A percentile compares a stretch with the other conserved stretches of the same genome.
Conservation (phyloP, 2,797 vertebrate genomes). For the Labeo calbasu region DNA sequence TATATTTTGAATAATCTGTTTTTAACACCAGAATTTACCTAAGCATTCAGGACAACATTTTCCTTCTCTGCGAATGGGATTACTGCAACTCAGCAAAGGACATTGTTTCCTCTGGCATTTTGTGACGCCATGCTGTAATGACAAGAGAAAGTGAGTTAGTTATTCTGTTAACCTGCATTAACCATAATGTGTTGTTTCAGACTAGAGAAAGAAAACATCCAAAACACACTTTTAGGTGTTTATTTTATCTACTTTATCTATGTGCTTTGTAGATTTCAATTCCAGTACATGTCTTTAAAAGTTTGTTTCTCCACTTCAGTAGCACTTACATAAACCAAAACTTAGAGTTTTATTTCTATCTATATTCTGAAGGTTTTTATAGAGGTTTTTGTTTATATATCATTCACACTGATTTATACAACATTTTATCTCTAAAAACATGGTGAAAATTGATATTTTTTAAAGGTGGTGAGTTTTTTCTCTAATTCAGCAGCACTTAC, state of each 20-base stretch:
- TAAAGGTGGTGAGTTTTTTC: not conserved
- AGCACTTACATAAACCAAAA: not conserved
- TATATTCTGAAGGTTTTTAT: not conserved
- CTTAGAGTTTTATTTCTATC: not conserved
- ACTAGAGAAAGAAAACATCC: not conserved
- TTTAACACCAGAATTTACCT: conserved; percentile 65
- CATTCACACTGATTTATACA: not conserved
- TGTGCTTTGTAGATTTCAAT: no score
- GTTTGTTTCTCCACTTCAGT: not conserved
- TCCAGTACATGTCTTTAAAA: no score
- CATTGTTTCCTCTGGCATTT: conserved; percentile 95
- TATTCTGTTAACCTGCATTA: not conserved
- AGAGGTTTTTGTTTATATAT: not conserved
- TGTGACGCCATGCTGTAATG: conserved; percentile 86
- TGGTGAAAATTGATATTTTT: not conserved
- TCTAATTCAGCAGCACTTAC: not conserved
- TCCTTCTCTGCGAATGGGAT: conserved; percentile 77
- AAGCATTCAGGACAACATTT: conserved; percentile 88
- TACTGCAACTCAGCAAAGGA: conserved; percentile 76
- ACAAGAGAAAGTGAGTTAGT: not conserved
- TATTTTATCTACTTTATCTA: no score
- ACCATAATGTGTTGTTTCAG: not conserved
- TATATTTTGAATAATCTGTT: not conserved
- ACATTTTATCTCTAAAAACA: not conserved
- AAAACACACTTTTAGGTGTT: not conserved